Evolutionary conservation across 2,113 vertebrate genomes (phyloP).

Genomic region (Sebastes fasciatus): DNA sequence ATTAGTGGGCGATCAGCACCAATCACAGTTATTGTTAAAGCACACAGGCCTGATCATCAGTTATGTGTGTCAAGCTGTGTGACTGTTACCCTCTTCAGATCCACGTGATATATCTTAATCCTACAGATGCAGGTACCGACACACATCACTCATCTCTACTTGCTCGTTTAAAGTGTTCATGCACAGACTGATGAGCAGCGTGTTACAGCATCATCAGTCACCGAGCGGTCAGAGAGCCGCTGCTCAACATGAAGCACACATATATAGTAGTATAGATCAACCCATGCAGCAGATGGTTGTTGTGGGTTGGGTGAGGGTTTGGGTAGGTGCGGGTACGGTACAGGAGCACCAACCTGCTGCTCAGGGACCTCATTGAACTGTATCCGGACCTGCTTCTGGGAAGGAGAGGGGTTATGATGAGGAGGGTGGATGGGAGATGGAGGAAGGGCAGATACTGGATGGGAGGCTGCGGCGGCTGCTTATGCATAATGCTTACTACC

Average conservation of each 20-base stretch:
- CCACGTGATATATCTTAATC: background rate
- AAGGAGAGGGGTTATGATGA: conserved; percentile 71
- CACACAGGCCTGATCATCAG: too few relatives aligned
- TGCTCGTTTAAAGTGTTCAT: conserved; percentile 14
- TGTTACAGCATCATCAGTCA: conserved; percentile 16
- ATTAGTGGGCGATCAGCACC: conserved; percentile 31
- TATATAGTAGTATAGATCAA: conserved; percentile 30
- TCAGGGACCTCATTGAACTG: conserved; percentile 81
- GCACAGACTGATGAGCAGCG: conserved; percentile 16
- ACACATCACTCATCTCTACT: background rate
- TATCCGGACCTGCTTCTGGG: conserved; percentile 87
- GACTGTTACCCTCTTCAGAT: too few relatives aligned
- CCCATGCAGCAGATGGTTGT: conserved; percentile 65
- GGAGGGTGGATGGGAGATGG: conserved; percentile 47
- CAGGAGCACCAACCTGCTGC: conserved; percentile 81
- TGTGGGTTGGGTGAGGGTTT: conserved; percentile 19
- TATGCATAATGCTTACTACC: too few relatives aligned
- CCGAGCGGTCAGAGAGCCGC: conserved; percentile 2
- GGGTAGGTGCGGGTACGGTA: conserved; percentile 18
- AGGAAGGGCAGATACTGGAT: conserved; percentile 5
- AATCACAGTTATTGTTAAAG: conserved; percentile 10
- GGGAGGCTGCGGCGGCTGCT: too few relatives aligned
- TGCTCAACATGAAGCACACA: conserved; percentile 8
- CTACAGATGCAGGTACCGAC: background rate
- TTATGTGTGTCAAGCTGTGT: too few relatives aligned